Evolutionary conservation across 2,113 vertebrate species (phyloP).

Genomic region (Sylvietta virens): DNA sequence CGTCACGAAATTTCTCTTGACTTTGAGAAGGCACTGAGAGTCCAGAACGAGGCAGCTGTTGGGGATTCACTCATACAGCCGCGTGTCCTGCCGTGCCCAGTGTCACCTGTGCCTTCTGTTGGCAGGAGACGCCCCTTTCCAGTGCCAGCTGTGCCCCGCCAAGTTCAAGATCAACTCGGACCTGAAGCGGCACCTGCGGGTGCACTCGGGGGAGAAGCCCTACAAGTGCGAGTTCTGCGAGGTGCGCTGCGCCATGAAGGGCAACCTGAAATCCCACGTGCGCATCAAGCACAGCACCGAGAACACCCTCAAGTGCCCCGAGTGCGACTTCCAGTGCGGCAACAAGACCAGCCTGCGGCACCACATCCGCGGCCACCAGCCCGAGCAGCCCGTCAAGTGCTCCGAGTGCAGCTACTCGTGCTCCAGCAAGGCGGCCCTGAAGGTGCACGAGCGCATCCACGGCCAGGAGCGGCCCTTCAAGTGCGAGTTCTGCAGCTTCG

Average conservation of each 20-base stretch:
- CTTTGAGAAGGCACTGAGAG: not conserved
- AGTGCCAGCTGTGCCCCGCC: conserved; percentile 91
- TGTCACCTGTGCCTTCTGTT: not conserved
- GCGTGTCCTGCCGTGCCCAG: not conserved
- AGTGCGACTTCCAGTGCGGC: conserved; percentile 90
- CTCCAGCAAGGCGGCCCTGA: conserved; percentile 89
- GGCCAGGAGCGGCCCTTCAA: conserved; percentile 91
- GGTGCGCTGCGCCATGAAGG: conserved; percentile 97
- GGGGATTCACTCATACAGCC: rapidly evolving
- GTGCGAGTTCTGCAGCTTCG: conserved; percentile 85
- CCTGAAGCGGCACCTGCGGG: conserved; percentile 92
- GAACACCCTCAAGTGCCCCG: conserved; percentile 80
- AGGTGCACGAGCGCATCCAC: conserved; percentile 89
- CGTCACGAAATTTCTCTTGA: not conserved
- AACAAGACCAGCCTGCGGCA: conserved; percentile 87
- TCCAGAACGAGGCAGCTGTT: not conserved
- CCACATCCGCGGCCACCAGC: conserved; percentile 86
- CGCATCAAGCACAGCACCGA: conserved; percentile 89
- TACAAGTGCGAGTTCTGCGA: conserved; percentile 95
- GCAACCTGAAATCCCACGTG: conserved; percentile 94
- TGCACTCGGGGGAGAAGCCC: conserved; percentile 96
- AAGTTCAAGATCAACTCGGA: conserved; percentile 99
- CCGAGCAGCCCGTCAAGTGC: conserved; percentile 86
- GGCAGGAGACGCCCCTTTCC: conserved; percentile 89
- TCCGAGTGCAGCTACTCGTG: conserved; percentile 90